These are phyloP conservation scores for Pycnonotus jocosus DNA, from an alignment of 2,113 vertebrate species.

Conservation along the genomic window DNA sequence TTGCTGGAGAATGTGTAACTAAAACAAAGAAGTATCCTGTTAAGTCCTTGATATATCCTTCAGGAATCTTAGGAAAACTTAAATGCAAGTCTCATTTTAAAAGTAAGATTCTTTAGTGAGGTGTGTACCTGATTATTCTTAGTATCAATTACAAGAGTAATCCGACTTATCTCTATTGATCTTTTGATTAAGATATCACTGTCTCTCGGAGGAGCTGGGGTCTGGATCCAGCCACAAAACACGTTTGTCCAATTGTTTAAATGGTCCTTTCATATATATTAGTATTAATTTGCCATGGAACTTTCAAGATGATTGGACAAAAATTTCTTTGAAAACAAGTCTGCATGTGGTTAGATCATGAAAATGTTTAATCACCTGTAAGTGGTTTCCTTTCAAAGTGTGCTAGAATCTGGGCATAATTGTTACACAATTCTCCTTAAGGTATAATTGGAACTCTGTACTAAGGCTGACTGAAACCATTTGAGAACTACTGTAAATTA, in stretches of 20 bases:
- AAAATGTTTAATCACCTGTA: not conserved
- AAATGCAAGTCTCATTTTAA: not conserved
- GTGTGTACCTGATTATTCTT: not conserved
- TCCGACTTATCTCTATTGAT: not conserved
- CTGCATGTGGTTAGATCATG: not conserved
- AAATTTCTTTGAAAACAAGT: not conserved
- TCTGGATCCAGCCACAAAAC: not conserved
- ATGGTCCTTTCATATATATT: not conserved
- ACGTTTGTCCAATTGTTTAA: not conserved
- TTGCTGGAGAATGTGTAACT: not conserved
- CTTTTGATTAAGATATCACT: not conserved
- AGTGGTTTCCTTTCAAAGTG: not conserved
- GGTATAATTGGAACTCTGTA: conserved; percentile 23
- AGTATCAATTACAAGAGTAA: not conserved
- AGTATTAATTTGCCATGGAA: not conserved
- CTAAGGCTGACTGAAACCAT: conserved; percentile 46
- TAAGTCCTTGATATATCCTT: not conserved
- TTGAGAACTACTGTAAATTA: conserved; percentile 67
- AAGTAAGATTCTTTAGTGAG: not conserved
- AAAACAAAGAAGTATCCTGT: not conserved
- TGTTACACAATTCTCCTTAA: conserved; percentile 46
- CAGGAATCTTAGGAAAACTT: not conserved
- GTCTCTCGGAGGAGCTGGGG: not conserved
- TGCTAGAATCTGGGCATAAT: not conserved
- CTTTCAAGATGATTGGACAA: not conserved